Conservation (phyloP, 2,113 vertebrate genomes). For the Spea multiplicata region DNA sequence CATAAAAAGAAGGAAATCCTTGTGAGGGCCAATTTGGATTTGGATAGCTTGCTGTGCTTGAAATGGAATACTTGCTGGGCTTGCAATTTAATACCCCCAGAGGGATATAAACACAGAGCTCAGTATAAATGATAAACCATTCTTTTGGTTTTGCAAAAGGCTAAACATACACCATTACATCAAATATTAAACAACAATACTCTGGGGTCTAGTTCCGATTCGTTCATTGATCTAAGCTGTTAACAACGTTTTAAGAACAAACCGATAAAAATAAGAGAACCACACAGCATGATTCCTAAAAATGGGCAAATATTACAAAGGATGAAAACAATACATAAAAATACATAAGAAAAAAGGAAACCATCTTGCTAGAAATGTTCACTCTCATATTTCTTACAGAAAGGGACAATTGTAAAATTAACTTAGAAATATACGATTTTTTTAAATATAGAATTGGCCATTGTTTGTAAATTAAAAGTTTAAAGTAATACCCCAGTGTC, state of each 20-base stretch:
- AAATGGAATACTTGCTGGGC: slow-evolving; percentile 23
- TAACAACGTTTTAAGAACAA: slow-evolving; percentile 24
- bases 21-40: neutral
- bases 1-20: slow-evolving; percentile 11
- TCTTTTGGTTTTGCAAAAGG: slow-evolving; percentile 27
- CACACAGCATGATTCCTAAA: slow-evolving; percentile 7
- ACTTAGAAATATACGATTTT: too few species aligned
- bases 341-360: too few species aligned
- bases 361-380: too few species aligned
- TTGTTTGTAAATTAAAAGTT: too few species aligned
- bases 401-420: too few species aligned
- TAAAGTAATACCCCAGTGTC: too few species aligned
- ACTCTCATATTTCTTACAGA: too few species aligned
- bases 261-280: slow-evolving; percentile 21
- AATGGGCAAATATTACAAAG: too few species aligned
- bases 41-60: slow-evolving; percentile 19
- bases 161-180: slow-evolving; percentile 42
- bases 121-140: slow-evolving; percentile 38
- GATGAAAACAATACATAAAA: too few species aligned
- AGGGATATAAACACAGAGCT: slow-evolving; percentile 30
- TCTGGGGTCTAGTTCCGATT: slow-evolving; percentile 10
- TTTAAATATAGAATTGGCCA: too few species aligned
- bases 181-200: slow-evolving; percentile 36
- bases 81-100: slow-evolving; percentile 13
- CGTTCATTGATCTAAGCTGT: slow-evolving; percentile 38